A percentile compares a stretch with the other conserved stretches of the same genome.
These are phyloP conservation scores for Otis tarda DNA, from an alignment of 2,113 vertebrate genomes.

Conservation along the genomic window DNA sequence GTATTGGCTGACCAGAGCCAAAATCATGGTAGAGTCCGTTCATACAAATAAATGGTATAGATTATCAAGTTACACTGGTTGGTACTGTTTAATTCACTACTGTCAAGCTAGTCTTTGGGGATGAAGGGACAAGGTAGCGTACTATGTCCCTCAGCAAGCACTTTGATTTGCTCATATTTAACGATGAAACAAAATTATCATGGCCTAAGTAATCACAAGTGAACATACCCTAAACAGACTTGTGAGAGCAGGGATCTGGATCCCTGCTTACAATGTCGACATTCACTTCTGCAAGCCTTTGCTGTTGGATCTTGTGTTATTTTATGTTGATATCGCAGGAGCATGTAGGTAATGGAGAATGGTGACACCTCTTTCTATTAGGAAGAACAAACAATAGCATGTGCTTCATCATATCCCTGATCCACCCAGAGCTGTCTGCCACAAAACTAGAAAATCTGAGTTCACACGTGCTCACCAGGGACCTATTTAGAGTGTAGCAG, in stretches of 20 bases:
- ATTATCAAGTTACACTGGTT: background rate
- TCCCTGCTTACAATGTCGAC: background rate
- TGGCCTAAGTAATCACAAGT: background rate
- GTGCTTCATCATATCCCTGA: background rate
- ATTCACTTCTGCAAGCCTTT: background rate
- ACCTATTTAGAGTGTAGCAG: background rate
- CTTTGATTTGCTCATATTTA: background rate
- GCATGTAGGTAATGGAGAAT: background rate
- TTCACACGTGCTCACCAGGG: background rate
- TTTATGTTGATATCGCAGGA: background rate
- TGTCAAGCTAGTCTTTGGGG: background rate
- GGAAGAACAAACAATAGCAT: background rate
- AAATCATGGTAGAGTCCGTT: background rate
- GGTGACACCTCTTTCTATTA: background rate
- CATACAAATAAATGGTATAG: background rate
- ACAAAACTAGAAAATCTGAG: background rate
- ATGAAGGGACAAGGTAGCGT: background rate
- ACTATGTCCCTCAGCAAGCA: rapidly evolving
- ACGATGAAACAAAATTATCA: background rate
- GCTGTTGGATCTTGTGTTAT: background rate
- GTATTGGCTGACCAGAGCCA: background rate
- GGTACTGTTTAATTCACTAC: background rate
- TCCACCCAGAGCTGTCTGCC: background rate
- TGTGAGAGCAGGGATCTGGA: background rate
- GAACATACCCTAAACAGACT: rapidly evolving